These are phyloP conservation scores for Pogonophryne albipinna DNA, from an alignment of 2,797 vertebrate species.

Conservation along the genomic window DNA sequence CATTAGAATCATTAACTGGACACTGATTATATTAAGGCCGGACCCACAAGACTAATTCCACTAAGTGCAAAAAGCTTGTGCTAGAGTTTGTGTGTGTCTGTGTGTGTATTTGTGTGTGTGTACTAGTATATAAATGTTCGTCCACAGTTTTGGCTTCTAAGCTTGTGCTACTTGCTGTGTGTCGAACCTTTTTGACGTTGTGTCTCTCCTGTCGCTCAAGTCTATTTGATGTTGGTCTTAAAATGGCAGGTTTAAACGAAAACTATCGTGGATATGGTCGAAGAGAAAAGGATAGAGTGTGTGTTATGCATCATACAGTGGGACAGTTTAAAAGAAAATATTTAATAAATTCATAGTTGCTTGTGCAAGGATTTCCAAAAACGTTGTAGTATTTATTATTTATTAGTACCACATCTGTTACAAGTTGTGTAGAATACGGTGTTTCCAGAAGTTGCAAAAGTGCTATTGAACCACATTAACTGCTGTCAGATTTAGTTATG, in stretches of 20 bases:
- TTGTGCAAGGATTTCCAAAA: constrained; percentile 16
- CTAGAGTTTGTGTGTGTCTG: constrained; percentile 20
- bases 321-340: constrained; percentile 18
- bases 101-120: too few species aligned
- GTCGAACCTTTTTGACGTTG: constrained; percentile 17
- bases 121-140: not conserved
- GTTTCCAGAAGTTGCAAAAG: constrained; percentile 23
- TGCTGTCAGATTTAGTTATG: constrained; percentile 7
- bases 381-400: constrained; percentile 42
- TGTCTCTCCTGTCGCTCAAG: constrained; percentile 1
- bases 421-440: constrained; percentile 20
- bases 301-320: constrained; percentile 5
- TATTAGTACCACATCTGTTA: constrained; percentile 16
- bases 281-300: not conserved
- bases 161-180: constrained; percentile 10
- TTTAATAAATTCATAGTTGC: constrained; percentile 19
- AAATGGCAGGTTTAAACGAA: constrained; percentile 4
- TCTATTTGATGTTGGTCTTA: not conserved
- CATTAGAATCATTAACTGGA: constrained; percentile 76
- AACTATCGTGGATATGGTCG: not conserved
- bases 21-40: constrained; percentile 70
- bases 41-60: constrained; percentile 69
- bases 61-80: constrained; percentile 69
- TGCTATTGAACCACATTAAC: not conserved
- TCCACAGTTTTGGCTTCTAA: constrained; percentile 13